Percentiles rank a stretch among this genome's conserved stretches.
Conservation (phyloP, 2,113 vertebrate species). For the Corapipo altera region DNA sequence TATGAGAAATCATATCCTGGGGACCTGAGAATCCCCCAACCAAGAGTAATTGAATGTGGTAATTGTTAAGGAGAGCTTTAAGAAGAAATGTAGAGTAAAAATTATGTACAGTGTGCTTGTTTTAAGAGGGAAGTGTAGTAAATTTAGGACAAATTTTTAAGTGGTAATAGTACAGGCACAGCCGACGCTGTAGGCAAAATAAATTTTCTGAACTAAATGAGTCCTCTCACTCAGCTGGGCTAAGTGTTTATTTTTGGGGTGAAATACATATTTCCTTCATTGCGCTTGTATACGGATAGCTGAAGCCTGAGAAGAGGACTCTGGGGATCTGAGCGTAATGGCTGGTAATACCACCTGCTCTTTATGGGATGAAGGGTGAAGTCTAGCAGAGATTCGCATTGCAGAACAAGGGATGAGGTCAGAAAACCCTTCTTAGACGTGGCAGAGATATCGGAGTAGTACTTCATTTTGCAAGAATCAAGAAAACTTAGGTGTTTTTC, state of each 20-base stretch:
- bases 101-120: neutral
- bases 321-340: neutral
- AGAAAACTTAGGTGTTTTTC: neutral
- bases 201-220: slow-evolving; percentile 47
- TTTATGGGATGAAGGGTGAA: neutral
- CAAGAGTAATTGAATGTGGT: slow-evolving; percentile 8
- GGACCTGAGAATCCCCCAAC: neutral
- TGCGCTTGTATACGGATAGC: neutral
- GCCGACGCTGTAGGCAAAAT: slow-evolving; percentile 31
- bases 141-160: slow-evolving; percentile 58
- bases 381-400: neutral
- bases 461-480: neutral
- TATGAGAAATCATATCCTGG: slow-evolving; percentile 11
- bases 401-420: neutral
- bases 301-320: neutral
- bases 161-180: neutral
- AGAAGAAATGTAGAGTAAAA: slow-evolving; percentile 38
- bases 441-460: neutral
- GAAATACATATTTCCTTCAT: slow-evolving; percentile 27
- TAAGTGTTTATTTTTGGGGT: slow-evolving; percentile 23
- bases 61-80: slow-evolving; percentile 38
- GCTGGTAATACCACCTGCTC: neutral
- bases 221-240: slow-evolving; percentile 26
- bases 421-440: neutral
- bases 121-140: slow-evolving; percentile 55